Base-by-base conservation (phyloP, 2,888 invertebrate species). In the Xanthostigma xanthostigma region DNA sequence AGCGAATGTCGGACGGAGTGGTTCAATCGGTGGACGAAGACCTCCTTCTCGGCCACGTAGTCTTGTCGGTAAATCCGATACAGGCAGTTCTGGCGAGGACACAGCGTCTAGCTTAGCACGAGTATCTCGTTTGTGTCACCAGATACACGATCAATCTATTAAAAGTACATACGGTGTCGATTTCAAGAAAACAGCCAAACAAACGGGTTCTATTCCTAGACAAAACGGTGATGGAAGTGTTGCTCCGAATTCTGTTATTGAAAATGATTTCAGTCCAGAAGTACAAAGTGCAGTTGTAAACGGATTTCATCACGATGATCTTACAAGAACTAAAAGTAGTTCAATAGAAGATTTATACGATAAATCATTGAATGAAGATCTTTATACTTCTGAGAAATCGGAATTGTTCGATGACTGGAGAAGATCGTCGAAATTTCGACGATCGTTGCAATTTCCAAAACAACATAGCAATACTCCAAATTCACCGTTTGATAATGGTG, bases 381-480 rank as follows among this genome's bases (percentile, higher is more conserved):
- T 60, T 36, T 64, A 65, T 45, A 65, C 66, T 34, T 48, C 48
- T 10, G 50, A 49, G 35, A 52, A 49, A 50, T 52, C 61, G n/a
- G 62, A 64, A 44, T 60, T 67, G 36, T 53, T 65, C 12, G 60
- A 63, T 50, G 79, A 76, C 59, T 84, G 84, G 79, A 66, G 73
- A 46, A 73, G 81, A 54, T 75, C 78, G 44, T 80, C 81, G 11
- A 76, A 76, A 56, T 67, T 75, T 50, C 73, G 80, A 41, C 70
- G 76, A 51, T 81, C 83, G 5, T 68, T 84, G 54, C 80, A 84
- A 59, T 78, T 80, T 61, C 77, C 81, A 8, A 78, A 78, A 58
- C 57, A 60, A 50, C 60, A 56, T 41, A 59, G 57, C 48, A 43
- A 44, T 3, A 13, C 54, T 8, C 39, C 51, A 27, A 64, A 66